Base-by-base conservation (phyloP, 2,797 vertebrate genomes). In the Benthosema pterotum region DNA sequence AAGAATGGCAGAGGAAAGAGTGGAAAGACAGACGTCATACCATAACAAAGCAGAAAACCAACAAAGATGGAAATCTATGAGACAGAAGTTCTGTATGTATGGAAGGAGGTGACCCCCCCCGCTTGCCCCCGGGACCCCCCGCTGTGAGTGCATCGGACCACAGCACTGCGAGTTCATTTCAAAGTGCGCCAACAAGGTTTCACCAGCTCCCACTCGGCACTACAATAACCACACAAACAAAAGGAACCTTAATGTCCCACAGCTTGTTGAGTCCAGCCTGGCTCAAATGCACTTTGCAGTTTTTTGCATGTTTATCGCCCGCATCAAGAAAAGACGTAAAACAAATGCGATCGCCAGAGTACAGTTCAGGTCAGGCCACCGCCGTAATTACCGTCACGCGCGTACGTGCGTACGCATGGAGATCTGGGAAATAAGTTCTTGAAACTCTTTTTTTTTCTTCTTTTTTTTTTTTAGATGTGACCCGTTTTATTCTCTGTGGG, bases 121-220 rank as follows among this genome's bases (percentile, higher is more conserved):
- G 74, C 62, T 82, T 71, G 42, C 52, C 9, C 4, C 71, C 56
- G 71, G 77, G 6, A 28, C 75, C 45, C 12, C 65, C 63, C 65
- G 71, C 72, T 77, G 64, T 73, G 32, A 38, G 71, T 83, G 71
- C 69, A 72, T 74, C 73, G 60, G 73, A 90, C 85, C 84, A 38
- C 84, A 83, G 59, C 52, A 56, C 72, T 78, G 64, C 70, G 65
- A 72, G 60, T 60, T 70, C 63, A 69, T 81, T 75, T 79, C 77
- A 56, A 53, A 74, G 65, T 52, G 66, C 85, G 84, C 84, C 85
- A 79, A 69, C 78, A 58, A 60, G 55, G 73, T 74, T 76, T 83
- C 71, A 83, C 69, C 63, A 63, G 71, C 82, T 51, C 55, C 55
- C 48, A 78, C 76, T 65, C 63, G 75, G 64, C 59, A 56, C 42